phyloP scores from a whole-genome alignment of 2,113 vertebrate species.

The Ciconia boyciana region DNA sequence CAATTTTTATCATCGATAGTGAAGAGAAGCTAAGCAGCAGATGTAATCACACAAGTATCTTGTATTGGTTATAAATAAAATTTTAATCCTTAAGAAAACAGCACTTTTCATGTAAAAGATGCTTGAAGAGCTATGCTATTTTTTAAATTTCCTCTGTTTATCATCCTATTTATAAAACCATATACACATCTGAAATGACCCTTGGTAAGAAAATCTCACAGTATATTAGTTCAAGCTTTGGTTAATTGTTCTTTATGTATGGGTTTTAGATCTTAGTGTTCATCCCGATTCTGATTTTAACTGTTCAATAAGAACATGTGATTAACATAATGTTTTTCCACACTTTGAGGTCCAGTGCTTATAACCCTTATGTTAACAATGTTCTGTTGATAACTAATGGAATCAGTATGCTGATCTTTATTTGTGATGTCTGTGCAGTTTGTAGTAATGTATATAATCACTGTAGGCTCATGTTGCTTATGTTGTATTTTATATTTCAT shows the following conservation, averaged over 20 bases:
- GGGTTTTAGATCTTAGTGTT: not conserved
- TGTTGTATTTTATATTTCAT: not conserved
- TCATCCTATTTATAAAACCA: not conserved
- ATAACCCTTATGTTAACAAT: not conserved
- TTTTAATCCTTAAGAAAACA: not conserved
- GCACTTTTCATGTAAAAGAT: not conserved
- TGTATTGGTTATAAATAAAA: slow-evolving; percentile 1
- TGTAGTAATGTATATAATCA: not conserved
- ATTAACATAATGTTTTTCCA: not conserved
- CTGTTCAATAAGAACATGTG: not conserved
- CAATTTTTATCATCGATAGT: not conserved
- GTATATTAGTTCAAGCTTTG: not conserved
- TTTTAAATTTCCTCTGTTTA: not conserved
- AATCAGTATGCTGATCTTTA: not conserved
- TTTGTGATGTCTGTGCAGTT: not conserved
- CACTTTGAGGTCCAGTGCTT: not conserved
- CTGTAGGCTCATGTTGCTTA: not conserved
- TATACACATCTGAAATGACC: not conserved
- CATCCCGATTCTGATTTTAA: not conserved
- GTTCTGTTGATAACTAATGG: not conserved
- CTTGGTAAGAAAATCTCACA: not conserved
- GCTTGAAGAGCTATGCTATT: not conserved
- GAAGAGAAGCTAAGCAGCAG: not conserved
- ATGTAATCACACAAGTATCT: not conserved
- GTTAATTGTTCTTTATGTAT: not conserved